Percentiles rank a stretch among this genome's conserved stretches.
phyloP scores from a whole-genome alignment of 1,140 invertebrate genomes.

The Neuroterus valhalla region DNA sequence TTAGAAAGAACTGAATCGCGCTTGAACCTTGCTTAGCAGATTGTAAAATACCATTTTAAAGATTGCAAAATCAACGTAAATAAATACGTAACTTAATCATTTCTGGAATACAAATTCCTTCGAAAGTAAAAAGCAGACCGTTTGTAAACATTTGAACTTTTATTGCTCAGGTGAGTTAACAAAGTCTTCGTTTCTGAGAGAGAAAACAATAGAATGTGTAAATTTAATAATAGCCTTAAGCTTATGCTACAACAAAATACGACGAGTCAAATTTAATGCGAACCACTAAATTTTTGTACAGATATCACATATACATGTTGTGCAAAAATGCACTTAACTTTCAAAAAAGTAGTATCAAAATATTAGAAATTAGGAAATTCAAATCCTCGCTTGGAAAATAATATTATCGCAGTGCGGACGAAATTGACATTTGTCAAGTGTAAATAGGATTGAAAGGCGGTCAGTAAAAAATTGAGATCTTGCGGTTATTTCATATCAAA shows the following conservation, averaged over 20 bases:
- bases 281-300: slow-evolving; percentile 2
- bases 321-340: slow-evolving; percentile 7
- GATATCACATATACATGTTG: slow-evolving; percentile 5
- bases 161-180: slow-evolving; percentile 8
- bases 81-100: too few species aligned
- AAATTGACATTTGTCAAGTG: slow-evolving; percentile 55
- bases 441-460: slow-evolving; percentile 32
- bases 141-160: not conserved
- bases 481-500: not conserved
- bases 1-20: too few species aligned
- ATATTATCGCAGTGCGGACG: slow-evolving; percentile 34
- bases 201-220: slow-evolving; percentile 15
- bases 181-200: not conserved
- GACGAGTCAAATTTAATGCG: not conserved
- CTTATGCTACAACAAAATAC: not conserved
- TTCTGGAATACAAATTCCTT: not conserved
- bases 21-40: too few species aligned
- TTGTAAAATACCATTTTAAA: too few species aligned
- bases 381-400: not conserved
- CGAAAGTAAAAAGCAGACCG: not conserved
- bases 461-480: not conserved
- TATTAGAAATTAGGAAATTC: slow-evolving; percentile 42
- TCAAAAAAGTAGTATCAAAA: slow-evolving; percentile 39
- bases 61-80: too few species aligned
- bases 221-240: slow-evolving; percentile 24